A percentile compares a stretch with the other conserved stretches of the same genome.
Conservation (phyloP, 2,797 vertebrate genomes). For the Sciaenops ocellatus region DNA sequence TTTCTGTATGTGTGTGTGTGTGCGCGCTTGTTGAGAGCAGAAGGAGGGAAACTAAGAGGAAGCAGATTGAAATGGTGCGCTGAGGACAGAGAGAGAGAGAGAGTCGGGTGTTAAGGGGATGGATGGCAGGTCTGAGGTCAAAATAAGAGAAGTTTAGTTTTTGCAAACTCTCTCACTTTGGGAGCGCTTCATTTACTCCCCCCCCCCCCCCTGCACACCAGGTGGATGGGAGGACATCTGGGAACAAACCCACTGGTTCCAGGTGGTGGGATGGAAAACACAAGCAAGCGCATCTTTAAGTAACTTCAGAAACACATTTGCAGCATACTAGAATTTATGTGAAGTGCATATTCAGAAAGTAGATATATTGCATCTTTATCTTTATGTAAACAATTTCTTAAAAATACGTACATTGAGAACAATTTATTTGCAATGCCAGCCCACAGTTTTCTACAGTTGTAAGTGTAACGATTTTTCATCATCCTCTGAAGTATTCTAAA, state of each 20-base stretch:
- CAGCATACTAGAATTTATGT: conserved; percentile 12
- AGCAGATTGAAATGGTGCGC: conserved; percentile 42
- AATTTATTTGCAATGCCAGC: background rate
- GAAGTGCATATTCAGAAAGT: background rate
- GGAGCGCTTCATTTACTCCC: conserved; percentile 68
- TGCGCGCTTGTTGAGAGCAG: conserved; percentile 17
- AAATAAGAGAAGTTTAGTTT: conserved; percentile 56
- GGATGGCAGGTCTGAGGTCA: conserved; percentile 53
- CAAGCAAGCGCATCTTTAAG: conserved; percentile 25
- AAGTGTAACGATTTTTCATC: no score
- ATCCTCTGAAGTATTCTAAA: no score
- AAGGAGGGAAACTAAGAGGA: conserved; percentile 15
- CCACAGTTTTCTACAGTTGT: background rate
- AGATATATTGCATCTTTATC: no score
- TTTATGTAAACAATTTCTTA: no score
- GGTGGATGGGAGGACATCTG: conserved; percentile 38
- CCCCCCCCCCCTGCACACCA: conserved; percentile 21
- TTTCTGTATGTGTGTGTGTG: conserved; percentile 13
- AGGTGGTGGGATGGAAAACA: conserved; percentile 30
- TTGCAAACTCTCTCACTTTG: conserved; percentile 50
- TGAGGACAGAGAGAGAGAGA: conserved; percentile 8
- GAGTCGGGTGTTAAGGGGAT: conserved; percentile 18
- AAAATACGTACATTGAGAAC: background rate
- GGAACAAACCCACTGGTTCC: conserved; percentile 59
- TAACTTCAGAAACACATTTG: background rate